These are phyloP conservation scores for Carterocephalus palaemon DNA, from an alignment of 2,888 invertebrate species.

Conservation along the genomic window DNA sequence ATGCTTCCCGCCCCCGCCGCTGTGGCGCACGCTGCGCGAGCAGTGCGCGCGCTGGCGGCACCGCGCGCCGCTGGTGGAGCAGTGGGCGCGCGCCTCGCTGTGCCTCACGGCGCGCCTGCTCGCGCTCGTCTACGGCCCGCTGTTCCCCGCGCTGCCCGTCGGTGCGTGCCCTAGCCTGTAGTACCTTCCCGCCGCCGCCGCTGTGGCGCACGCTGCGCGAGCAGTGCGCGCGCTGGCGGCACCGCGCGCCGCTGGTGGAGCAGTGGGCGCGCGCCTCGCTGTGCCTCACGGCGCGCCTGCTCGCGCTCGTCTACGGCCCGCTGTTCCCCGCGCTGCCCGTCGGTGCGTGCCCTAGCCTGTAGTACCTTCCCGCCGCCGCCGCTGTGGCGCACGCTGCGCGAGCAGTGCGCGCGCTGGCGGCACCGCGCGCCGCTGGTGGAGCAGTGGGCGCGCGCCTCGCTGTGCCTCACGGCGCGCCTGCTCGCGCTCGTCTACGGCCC, in stretches of 20 bases:
- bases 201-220: constrained; percentile 97
- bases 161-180: no score
- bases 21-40: constrained; percentile 97
- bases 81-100: constrained; percentile 96
- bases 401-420: constrained; percentile 95
- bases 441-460: constrained; percentile 96
- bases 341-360: no score
- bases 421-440: constrained; percentile 95
- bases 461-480: constrained; percentile 91
- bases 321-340: constrained; percentile 89
- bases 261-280: constrained; percentile 97
- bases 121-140: constrained; percentile 92
- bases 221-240: constrained; percentile 95
- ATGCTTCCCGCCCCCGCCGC: constrained; percentile 95
- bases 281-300: constrained; percentile 89
- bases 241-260: constrained; percentile 93
- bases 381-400: constrained; percentile 95
- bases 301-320: constrained; percentile 93
- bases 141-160: constrained; percentile 88
- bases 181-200: constrained; percentile 96
- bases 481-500: constrained; percentile 94
- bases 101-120: constrained; percentile 91
- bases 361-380: constrained; percentile 97
- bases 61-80: constrained; percentile 93
- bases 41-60: constrained; percentile 97